Evolutionary conservation across 2,113 vertebrate species (phyloP), one percentile per base, ranked within the genome.

Genomic region (Salvator merianae): DNA sequence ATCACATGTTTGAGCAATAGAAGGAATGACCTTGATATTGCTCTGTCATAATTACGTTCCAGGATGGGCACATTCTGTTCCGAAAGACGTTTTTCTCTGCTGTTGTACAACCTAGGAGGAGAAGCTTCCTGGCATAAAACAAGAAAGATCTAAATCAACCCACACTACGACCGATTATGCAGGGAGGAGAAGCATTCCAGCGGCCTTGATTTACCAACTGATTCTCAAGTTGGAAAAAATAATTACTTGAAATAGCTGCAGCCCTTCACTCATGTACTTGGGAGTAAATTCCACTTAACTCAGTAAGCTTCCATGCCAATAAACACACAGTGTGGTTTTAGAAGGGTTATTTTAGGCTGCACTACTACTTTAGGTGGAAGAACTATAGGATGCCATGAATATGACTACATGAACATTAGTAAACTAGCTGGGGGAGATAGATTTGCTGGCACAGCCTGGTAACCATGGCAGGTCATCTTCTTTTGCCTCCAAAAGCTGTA

Each of bases 41-140:
- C 50, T 77, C 22, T 70, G 43, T 40, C 12, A 34, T 79, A 85
- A 85, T 85, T 85, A 73, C 68, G 22, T 79, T 72, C 55, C 30
- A 55, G 66, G 14, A 40, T n/a, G 28, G 47, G 55, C 55, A 73
- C n/a, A 55, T 68, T 83, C 75, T 79, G 32, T 55, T 66, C 59
- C 72, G 75, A 83, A 72, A 72, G 8, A 82, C 65, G 12, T 65
- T 43, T 68, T 63, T 72, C 36, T 71, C 75, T 78, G 50, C 30
- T 71, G 7, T 40, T 77, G 34, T 34, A 14, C 73, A 72, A 79
- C 16, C 4, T 13, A n/a, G 36, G 28, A 7, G 47, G 59, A 70
- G 50, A 34, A 69, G 22, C 8, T 76, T 30, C 8, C 47, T 86
- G 73, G 47, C 73, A 82, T 38, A 77, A 73, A 59, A n/a, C 26